phyloP scores from a whole-genome alignment of 2,888 invertebrate genomes.

The Melanchra persicariae region DNA sequence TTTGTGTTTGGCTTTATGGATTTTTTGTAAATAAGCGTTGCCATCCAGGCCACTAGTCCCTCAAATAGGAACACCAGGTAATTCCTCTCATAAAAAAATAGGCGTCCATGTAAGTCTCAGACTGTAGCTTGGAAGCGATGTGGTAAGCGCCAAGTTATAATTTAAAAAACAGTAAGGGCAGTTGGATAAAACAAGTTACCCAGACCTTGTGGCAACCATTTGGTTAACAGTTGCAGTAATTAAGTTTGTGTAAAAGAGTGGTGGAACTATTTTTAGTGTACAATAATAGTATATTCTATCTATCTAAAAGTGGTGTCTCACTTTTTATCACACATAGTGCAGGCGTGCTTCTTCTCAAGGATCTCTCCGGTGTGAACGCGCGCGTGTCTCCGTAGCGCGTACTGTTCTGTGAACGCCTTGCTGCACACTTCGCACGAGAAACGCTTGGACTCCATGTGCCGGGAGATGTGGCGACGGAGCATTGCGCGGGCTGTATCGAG shows the following conservation, averaged over 20 bases:
- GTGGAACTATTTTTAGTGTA: too few relatives aligned
- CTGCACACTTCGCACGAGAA: conserved; percentile 87
- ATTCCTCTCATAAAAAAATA: too few relatives aligned
- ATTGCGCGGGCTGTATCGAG: conserved; percentile 56
- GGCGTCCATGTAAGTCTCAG: too few relatives aligned
- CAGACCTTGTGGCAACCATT: neutral
- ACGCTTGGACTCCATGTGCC: conserved; percentile 89
- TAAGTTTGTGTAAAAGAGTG: too few relatives aligned
- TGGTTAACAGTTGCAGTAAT: neutral
- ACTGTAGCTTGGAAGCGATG: neutral
- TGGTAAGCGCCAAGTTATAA: too few relatives aligned
- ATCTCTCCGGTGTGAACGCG: conserved; percentile 89
- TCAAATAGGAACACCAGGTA: too few relatives aligned
- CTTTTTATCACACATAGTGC: conserved; percentile 89
- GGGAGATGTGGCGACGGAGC: conserved; percentile 88
- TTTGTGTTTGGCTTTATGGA: neutral
- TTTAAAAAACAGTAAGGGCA: too few relatives aligned
- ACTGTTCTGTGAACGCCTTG: conserved; percentile 89
- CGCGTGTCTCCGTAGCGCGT: conserved; percentile 88
- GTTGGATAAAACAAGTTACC: neutral
- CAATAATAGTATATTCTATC: too few relatives aligned
- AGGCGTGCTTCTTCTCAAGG: conserved; percentile 86
- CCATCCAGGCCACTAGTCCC: neutral
- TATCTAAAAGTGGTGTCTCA: too few relatives aligned
- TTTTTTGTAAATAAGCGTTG: too few relatives aligned